A percentile compares a stretch with the other conserved stretches of the same genome.
These are phyloP conservation scores for Ochropleura plecta DNA, from an alignment of 2,888 invertebrate genomes.

Conservation along the genomic window DNA sequence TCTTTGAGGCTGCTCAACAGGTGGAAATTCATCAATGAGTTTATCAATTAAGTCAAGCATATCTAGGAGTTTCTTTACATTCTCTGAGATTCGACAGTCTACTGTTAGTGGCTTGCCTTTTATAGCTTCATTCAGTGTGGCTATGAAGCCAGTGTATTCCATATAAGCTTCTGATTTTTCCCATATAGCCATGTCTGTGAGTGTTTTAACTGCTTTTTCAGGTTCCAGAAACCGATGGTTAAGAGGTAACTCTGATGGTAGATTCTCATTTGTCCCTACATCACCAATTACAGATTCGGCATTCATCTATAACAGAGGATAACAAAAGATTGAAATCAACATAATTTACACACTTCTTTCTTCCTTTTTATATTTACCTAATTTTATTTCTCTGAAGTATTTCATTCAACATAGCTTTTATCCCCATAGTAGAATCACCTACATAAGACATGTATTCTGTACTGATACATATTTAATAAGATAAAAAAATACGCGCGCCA, in stretches of 20 bases:
- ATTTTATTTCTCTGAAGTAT: constrained; percentile 9
- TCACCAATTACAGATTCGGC: constrained; percentile 81
- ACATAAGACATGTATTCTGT: neutral
- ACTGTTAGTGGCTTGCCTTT: constrained; percentile 94
- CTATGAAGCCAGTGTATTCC: constrained; percentile 96
- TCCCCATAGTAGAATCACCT: neutral
- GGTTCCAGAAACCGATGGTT: constrained; percentile 92
- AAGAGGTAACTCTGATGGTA: constrained; percentile 79
- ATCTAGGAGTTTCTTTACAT: constrained; percentile 90
- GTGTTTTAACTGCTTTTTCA: constrained; percentile 91
- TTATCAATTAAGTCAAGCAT: constrained; percentile 93
- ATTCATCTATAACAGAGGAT: constrained; percentile 79
- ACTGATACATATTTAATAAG: constrained; percentile 39
- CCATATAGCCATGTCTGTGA: constrained; percentile 94
- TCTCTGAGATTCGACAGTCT: constrained; percentile 91
- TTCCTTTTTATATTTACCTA: too few species aligned
- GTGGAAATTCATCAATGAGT: constrained; percentile 95
- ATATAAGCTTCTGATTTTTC: constrained; percentile 96
- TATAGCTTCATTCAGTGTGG: constrained; percentile 96
- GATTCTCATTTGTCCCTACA: constrained; percentile 70
- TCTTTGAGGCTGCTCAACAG: constrained; percentile 97
- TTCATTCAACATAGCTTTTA: constrained; percentile 16
- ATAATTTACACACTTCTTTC: neutral
- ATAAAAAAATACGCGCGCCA: constrained; percentile 28
- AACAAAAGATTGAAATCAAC: constrained; percentile 8